Evolutionary conservation across 2,888 invertebrate genomes (phyloP).

Genomic region (Rhogogaster chlorosoma): DNA sequence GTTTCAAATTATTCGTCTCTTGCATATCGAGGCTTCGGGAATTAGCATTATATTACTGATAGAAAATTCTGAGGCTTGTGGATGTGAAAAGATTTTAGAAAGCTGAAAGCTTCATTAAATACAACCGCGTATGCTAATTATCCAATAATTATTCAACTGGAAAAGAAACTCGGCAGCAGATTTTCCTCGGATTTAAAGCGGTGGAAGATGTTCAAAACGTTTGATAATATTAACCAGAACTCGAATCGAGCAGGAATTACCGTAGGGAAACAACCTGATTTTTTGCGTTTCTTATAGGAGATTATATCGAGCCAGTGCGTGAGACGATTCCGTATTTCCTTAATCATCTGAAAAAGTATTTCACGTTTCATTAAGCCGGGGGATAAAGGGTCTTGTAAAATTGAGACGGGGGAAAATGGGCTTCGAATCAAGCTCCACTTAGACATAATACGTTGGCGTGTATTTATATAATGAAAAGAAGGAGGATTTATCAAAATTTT

Average conservation of each 20-base stretch:
- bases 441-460: background rate
- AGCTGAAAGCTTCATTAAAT: background rate
- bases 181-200: background rate
- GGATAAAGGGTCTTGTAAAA: background rate
- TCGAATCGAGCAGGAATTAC: background rate
- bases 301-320: background rate
- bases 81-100: background rate
- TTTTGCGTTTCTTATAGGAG: background rate
- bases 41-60: background rate
- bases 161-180: background rate
- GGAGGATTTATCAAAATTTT: slow-evolving; percentile 6
- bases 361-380: background rate
- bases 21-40: background rate
- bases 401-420: background rate
- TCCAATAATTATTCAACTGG: background rate
- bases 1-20: background rate
- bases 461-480: background rate
- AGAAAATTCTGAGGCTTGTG: background rate
- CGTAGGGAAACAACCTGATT: background rate
- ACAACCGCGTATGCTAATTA: background rate
- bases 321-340: background rate
- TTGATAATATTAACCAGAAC: background rate
- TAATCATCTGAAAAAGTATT: background rate
- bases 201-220: background rate
- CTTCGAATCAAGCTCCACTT: background rate